Conservation (phyloP, 1,140 invertebrate genomes). For the Meloidogyne hapla region DNA sequence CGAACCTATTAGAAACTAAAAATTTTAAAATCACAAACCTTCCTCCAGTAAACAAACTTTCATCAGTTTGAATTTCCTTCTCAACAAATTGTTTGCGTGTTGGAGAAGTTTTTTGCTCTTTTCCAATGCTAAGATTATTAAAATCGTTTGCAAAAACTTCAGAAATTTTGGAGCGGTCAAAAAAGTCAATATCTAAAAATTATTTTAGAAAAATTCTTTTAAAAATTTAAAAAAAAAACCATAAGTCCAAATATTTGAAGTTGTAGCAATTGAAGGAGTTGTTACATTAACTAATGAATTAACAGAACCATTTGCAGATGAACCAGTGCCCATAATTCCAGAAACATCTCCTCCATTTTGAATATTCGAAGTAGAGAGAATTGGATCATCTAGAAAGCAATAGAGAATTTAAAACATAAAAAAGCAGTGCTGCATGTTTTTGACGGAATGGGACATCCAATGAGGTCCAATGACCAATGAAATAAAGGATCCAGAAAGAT, state of each 20-base stretch:
- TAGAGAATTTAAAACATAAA: background rate
- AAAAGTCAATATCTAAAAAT: constrained; percentile 7
- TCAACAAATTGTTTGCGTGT: constrained; percentile 20
- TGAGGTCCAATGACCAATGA: too few relatives aligned
- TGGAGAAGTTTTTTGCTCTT: constrained; percentile 1
- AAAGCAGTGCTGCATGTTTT: too few relatives aligned
- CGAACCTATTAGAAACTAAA: too few relatives aligned
- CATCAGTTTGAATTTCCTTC: constrained; percentile 21
- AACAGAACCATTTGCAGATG: constrained; percentile 7
- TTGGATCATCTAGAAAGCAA: background rate
- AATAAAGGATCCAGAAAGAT: too few relatives aligned
- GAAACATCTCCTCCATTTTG: background rate
- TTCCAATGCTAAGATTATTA: background rate
- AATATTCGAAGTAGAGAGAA: background rate
- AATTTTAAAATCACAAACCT: background rate
- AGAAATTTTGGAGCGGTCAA: constrained; percentile 14
- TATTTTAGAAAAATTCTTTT: background rate
- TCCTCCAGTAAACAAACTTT: constrained; percentile 16
- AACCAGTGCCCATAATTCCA: background rate
- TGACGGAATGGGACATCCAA: too few relatives aligned
- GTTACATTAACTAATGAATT: background rate
- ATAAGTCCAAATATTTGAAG: constrained; percentile 27
- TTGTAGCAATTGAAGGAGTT: background rate
- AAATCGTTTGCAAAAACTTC: constrained; percentile 1
- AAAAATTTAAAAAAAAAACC: background rate